Base-by-base conservation (phyloP, 1,140 invertebrate genomes). In the Saxidomus purpurata region DNA sequence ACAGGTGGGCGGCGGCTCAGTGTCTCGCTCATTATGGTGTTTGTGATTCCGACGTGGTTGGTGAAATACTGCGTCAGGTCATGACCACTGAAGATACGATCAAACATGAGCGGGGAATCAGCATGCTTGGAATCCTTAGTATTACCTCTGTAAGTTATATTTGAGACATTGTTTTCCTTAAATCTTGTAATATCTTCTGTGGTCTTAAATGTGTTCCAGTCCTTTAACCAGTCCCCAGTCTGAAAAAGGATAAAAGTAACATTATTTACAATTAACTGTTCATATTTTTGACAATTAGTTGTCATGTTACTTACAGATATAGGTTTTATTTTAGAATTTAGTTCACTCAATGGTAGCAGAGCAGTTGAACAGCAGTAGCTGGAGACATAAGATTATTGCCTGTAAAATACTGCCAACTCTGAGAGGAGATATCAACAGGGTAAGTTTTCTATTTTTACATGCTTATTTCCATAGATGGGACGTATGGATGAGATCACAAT, bases 301-400 rank as follows among this genome's bases (percentile, higher is more conserved):
- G 43, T 43, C 43, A 4, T 43, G 43, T 8, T 4, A 43, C 4
- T 15, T 43, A 15, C 4, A 43, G 43, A 43, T 43, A 15, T 43
- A 34, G 15, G 31, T 69, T 69, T 69, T 15, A 55, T 82, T 91
- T 90, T 40, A 95, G 95, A 94, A 91, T 38, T 90, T 96, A 52
- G 94, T 95, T 17, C 94, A 96, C 63, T 94, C 93, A 22, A 95
- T 96, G 95, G 92, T 95, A 17, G 95, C 93, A 2, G 95, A 96
- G 76, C 94, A 95, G 63, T 81, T 96, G 1, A 95, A 96, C 91
- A 95, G 94, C 67, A 94, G 93, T 88, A 95, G 95, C 76, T 96
- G 95, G 95, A 87, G 95, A 87, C 94, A 95, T 76, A 92, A 94
- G 43, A 91, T 96, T 6, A 95, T 95, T 34, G 94, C 95, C 28